Conservation (phyloP, 1,140 invertebrate genomes). For the Bradysia coprophila region DNA sequence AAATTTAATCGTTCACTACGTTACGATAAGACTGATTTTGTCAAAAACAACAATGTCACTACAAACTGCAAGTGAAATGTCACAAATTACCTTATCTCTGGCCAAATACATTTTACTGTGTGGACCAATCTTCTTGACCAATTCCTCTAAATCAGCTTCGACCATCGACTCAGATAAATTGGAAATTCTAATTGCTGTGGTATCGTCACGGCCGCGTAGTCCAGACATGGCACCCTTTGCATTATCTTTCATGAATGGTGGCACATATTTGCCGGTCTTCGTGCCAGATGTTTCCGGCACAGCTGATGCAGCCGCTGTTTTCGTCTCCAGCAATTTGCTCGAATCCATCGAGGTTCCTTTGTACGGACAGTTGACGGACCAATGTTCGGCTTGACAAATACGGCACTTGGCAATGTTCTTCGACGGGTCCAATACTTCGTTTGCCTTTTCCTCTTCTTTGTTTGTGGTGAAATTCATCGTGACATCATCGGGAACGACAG, state of each 20-base stretch:
- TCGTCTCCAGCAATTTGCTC: conserved; percentile 29
- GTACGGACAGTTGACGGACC: conserved; percentile 93
- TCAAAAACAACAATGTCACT: too few species aligned
- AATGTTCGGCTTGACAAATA: conserved; percentile 91
- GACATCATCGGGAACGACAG: conserved; percentile 88
- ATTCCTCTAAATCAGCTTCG: conserved; percentile 86
- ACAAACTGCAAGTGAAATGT: too few species aligned
- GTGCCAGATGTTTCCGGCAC: conserved; percentile 6
- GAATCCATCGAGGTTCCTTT: conserved; percentile 67
- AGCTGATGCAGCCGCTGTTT: conserved; percentile 10
- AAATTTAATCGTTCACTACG: too few species aligned
- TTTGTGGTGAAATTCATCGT: conserved; percentile 82
- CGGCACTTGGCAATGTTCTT: conserved; percentile 80
- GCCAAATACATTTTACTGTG: conserved; percentile 71
- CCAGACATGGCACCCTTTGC: conserved; percentile 54
- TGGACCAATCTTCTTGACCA: conserved; percentile 50
- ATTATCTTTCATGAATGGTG: conserved; percentile 73
- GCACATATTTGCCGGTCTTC: conserved; percentile 53
- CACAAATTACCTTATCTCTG: conserved; percentile 57
- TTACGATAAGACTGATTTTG: too few species aligned
- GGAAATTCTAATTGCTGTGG: conserved; percentile 85
- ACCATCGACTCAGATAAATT: conserved; percentile 93
- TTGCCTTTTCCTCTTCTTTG: conserved; percentile 68
- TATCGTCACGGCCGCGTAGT: conserved; percentile 51
- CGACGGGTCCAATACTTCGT: conserved; percentile 63